A percentile compares a stretch with the other conserved stretches of the same genome.
phyloP scores from a whole-genome alignment of 1,140 invertebrate genomes.

The Colletes latitarsis region DNA sequence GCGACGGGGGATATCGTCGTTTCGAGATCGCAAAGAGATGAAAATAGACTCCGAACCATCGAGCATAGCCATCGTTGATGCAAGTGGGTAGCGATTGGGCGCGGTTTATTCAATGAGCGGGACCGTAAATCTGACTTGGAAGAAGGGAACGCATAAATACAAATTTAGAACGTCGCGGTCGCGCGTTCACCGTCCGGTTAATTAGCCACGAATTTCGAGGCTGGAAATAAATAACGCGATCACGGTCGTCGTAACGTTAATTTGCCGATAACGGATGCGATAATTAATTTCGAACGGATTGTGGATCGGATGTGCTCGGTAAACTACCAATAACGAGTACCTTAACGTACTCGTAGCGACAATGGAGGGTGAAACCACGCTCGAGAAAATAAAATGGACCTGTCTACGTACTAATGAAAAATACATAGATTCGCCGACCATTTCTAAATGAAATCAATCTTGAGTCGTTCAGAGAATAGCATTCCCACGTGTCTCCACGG shows the following conservation, averaged over 20 bases:
- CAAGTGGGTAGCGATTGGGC: conserved; percentile 29
- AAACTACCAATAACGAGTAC: not conserved
- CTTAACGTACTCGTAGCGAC: not conserved
- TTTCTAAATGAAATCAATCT: too few species aligned
- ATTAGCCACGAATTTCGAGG: conserved; percentile 12
- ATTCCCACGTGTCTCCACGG: not conserved
- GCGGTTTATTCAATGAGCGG: conserved; percentile 36
- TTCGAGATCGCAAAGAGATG: conserved; percentile 1
- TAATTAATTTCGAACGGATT: conserved; percentile 25
- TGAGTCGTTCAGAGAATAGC: not conserved
- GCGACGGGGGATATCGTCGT: not conserved
- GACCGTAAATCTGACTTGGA: conserved; percentile 25
- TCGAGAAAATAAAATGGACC: not conserved
- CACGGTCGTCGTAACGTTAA: not conserved
- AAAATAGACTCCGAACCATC: conserved; percentile 4
- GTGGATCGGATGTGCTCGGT: too few species aligned
- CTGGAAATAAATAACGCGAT: not conserved
- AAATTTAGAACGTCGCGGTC: not conserved
- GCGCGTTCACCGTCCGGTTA: not conserved
- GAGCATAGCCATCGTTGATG: not conserved
- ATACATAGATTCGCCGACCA: too few species aligned
- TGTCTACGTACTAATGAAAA: too few species aligned
- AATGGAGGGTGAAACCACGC: not conserved
- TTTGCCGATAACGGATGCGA: too few species aligned
- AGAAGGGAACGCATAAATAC: not conserved